A percentile compares a stretch with the other conserved stretches of the same genome.
Conservation (phyloP, 2,113 vertebrate genomes). For the Peromyscus californicus region DNA sequence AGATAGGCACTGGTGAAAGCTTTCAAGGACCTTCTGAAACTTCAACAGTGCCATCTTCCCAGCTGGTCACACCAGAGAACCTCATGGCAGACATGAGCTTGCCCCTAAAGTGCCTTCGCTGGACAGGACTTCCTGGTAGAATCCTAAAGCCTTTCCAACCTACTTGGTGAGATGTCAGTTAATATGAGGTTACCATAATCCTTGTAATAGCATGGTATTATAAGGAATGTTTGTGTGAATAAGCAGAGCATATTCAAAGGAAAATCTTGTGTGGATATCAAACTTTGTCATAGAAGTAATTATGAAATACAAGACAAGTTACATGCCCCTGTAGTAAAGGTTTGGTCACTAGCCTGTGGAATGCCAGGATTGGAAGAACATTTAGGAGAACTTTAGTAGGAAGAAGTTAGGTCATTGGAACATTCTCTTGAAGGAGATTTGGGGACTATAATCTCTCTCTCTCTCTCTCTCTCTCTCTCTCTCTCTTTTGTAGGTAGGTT, state of each 20-base stretch:
- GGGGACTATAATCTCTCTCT: background rate
- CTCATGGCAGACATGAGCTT: background rate
- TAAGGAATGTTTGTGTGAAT: background rate
- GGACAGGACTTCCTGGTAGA: background rate
- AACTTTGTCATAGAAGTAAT: background rate
- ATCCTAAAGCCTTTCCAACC: background rate
- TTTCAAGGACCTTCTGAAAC: background rate
- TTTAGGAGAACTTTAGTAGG: background rate
- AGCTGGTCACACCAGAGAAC: background rate
- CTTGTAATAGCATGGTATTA: background rate
- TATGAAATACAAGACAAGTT: background rate
- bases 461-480: background rate
- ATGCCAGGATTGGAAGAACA: background rate
- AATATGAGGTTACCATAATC: background rate
- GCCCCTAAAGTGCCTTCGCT: background rate
- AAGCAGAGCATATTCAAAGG: background rate
- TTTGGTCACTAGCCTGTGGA: background rate
- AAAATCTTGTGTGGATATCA: background rate
- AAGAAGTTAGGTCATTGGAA: background rate
- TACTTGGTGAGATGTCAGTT: background rate
- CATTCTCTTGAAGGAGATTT: background rate
- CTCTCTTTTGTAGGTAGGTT: too few species aligned
- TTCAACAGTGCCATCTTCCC: too few species aligned
- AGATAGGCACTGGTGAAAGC: background rate
- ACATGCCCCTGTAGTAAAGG: background rate